Evolutionary conservation across 2,113 vertebrate genomes (phyloP).

Genomic region (Corythaixoides concolor): DNA sequence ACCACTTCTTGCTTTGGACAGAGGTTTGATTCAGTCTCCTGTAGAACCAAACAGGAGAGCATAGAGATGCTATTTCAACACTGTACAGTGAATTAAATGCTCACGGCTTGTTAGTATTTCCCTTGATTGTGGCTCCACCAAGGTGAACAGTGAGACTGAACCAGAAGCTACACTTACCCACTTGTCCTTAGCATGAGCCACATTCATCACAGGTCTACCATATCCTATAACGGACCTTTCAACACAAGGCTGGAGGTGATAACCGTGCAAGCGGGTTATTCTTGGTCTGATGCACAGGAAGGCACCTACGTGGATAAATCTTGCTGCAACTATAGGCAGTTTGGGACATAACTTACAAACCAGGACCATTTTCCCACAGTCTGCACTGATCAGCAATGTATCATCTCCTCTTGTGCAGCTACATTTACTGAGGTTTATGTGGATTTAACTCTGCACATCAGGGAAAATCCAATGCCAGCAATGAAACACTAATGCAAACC

Average conservation of each 20-base stretch:
- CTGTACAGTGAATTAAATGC: neutral
- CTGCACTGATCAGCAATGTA: neutral
- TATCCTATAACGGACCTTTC: neutral
- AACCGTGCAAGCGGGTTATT: neutral
- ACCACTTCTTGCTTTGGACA: neutral
- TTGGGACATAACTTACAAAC: neutral
- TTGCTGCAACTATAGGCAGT: neutral
- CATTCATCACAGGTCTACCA: neutral
- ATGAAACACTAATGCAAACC: neutral
- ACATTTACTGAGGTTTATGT: neutral
- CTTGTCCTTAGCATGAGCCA: neutral
- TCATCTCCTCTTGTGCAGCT: neutral
- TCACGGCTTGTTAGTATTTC: neutral
- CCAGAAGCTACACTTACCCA: neutral
- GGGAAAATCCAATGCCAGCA: neutral
- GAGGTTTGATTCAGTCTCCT: neutral
- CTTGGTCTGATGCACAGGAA: neutral
- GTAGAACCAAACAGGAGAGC: neutral
- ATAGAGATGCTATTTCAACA: neutral
- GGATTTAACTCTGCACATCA: neutral
- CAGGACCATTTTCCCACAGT: neutral
- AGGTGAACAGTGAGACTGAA: neutral
- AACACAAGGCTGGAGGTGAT: neutral
- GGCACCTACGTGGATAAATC: neutral
- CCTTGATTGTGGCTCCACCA: rapidly evolving